A percentile compares a stretch with the other conserved stretches of the same genome.
phyloP scores from a whole-genome alignment of 2,113 vertebrate species.

The Myxocyprinus asiaticus region DNA sequence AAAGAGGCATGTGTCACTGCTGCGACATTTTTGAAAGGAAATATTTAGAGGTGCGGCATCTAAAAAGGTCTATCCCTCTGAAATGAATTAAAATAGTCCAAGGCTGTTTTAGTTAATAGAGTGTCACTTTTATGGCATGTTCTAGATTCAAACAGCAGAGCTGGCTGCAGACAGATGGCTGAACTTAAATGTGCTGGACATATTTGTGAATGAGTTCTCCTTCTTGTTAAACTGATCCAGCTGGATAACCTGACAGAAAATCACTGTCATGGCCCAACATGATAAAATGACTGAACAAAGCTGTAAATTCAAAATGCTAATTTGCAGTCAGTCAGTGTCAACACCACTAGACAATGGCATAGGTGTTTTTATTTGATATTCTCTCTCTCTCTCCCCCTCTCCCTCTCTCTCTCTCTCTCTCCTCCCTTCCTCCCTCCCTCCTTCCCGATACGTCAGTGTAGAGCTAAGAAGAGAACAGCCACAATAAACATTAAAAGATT shows the following conservation, averaged over 20 bases:
- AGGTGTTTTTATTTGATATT: too few relatives aligned
- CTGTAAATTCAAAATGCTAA: background rate
- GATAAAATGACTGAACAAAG: background rate
- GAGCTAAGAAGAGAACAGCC: too few relatives aligned
- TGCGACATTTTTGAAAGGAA: constrained; percentile 16
- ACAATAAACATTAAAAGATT: too few relatives aligned
- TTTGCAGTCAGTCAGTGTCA: background rate
- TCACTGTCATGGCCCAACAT: background rate
- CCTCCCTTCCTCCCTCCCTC: too few relatives aligned
- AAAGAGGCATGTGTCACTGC: background rate
- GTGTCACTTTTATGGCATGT: background rate
- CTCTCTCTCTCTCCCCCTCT: too few relatives aligned
- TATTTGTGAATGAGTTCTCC: background rate
- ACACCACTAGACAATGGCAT: too few relatives aligned
- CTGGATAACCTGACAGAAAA: background rate
- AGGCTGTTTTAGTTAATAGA: background rate
- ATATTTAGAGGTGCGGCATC: constrained; percentile 8
- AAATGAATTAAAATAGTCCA: background rate
- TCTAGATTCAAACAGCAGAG: background rate
- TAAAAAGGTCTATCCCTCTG: background rate
- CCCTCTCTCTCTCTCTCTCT: too few relatives aligned
- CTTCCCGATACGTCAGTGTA: too few relatives aligned
- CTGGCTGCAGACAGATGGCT: background rate
- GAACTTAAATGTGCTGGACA: background rate
- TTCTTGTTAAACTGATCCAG: background rate